Evolutionary conservation across 2,113 vertebrate genomes (phyloP), one percentile per base, ranked within the genome.

Genomic region (Siphamia tubifer): DNA sequence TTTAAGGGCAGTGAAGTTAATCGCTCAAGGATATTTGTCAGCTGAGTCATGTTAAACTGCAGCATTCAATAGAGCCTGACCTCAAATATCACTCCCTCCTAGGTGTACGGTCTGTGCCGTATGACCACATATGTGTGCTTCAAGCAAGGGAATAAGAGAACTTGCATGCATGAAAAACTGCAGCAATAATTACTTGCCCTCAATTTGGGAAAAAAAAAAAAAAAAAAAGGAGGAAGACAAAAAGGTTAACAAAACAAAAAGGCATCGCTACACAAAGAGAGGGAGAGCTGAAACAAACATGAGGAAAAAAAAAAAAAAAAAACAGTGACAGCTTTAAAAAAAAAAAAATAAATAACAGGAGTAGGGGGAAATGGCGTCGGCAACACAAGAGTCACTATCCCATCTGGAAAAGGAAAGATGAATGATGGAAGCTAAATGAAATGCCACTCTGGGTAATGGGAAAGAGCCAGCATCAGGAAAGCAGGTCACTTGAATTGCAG

Each of bases 351-450:
- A 52, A 62, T 19, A 67, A 40, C 25, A 43, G 13, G 28, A 35
- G 19, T 17, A 4, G 40, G n/a, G 3, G 1, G n/a, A n/a, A n/a
- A n/a, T 58, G 52, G 61, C 56, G 70, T 66, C 64, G 51, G 55
- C 44, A 35, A 30, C 61, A 64, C 31, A 36, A 67, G 28, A 34
- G 31, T 49, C 57, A 30, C 35, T 25, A 25, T 68, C 60, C 48
- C 71, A 66, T 70, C 38, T 77, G 69, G 67, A 66, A 68, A 54
- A 55, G 74, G 8, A 74, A 78, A 82, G 81, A 87, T 80, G 85
- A 89, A 90, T 85, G 87, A 90, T 62, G 56, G 83, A 70, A 51
- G 57, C 77, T 80, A 89, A 89, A 91, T 89, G 67, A 87, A 91
- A 87, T 77, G 83, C 83, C 82, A 90, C 80, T 89, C 85, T 44